These are phyloP conservation scores for Dryococelus australis DNA, from an alignment of 2,888 invertebrate species.

Conservation along the genomic window DNA sequence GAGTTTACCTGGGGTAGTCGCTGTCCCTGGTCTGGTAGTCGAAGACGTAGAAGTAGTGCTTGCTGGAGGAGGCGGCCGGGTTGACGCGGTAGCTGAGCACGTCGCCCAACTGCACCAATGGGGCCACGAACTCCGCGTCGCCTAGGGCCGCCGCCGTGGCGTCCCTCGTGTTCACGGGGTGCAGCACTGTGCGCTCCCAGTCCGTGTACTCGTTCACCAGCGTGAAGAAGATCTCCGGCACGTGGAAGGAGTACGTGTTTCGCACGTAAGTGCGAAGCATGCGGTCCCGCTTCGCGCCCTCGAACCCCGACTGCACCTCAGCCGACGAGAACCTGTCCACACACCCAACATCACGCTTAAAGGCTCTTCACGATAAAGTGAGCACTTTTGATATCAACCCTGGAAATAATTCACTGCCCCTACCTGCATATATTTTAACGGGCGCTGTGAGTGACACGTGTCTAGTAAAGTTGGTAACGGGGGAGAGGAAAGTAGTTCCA, in stretches of 20 bases:
- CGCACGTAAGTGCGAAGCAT: constrained; percentile 87
- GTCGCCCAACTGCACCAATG: constrained; percentile 85
- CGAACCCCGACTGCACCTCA: constrained; percentile 81
- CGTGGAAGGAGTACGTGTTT: constrained; percentile 93
- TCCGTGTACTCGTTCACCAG: constrained; percentile 98
- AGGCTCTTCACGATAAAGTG: too few species aligned
- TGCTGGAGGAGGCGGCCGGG: constrained; percentile 52
- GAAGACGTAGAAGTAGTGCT: constrained; percentile 89
- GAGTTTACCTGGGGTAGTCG: constrained; percentile 77
- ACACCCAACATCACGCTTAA: not conserved
- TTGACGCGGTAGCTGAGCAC: constrained; percentile 65
- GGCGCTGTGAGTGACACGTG: too few species aligned
- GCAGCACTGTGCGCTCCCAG: constrained; percentile 92
- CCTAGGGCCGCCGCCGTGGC: constrained; percentile 91
- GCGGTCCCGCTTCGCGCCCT: constrained; percentile 85
- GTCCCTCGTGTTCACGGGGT: constrained; percentile 87
- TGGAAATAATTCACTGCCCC: too few species aligned
- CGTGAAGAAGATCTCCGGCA: constrained; percentile 95
- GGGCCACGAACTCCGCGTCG: constrained; percentile 94
- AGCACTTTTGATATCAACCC: too few species aligned
- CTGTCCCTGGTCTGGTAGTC: constrained; percentile 92
- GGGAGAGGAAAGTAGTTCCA: too few species aligned
- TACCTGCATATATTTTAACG: too few species aligned
- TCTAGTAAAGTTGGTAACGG: too few species aligned
- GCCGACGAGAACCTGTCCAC: constrained; percentile 73